Conservation (phyloP, 2,113 vertebrate species). For the Lepisosteus osseus region DNA sequence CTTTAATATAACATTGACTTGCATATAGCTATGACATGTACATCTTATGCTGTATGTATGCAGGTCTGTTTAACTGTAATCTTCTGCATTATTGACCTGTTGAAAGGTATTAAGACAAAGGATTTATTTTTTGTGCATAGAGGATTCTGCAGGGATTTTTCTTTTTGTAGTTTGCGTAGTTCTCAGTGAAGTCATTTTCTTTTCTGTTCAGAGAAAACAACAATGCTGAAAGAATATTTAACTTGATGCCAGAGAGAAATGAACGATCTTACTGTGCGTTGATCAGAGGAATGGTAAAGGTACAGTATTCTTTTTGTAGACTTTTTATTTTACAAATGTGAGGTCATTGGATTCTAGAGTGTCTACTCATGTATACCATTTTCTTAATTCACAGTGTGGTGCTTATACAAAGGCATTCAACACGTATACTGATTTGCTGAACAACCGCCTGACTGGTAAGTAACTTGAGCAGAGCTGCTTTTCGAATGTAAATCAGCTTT, state of each 20-base stretch:
- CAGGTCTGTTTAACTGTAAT: too few relatives aligned
- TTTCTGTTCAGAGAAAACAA: constrained; percentile 63
- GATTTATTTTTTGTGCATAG: too few relatives aligned
- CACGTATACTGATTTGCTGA: constrained; percentile 76
- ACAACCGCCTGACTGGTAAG: constrained; percentile 81
- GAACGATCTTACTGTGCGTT: constrained; percentile 78
- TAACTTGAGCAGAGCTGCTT: not conserved
- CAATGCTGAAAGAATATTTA: constrained; percentile 88
- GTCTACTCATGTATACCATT: not conserved
- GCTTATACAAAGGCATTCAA: constrained; percentile 72
- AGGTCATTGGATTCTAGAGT: not conserved
- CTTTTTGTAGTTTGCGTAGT: not conserved
- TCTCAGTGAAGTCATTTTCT: not conserved
- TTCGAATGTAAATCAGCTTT: too few relatives aligned
- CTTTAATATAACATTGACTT: too few relatives aligned
- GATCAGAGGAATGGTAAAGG: constrained; percentile 94
- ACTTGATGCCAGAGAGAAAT: constrained; percentile 81
- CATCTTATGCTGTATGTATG: too few relatives aligned
- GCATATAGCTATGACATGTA: too few relatives aligned
- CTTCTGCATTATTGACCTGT: too few relatives aligned
- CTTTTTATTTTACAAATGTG: not conserved
- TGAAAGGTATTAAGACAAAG: too few relatives aligned
- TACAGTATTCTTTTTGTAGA: constrained; percentile 32
- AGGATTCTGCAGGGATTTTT: not conserved
- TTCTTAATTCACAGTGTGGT: constrained; percentile 61